Evolutionary conservation across 1,140 invertebrate genomes (phyloP).

Genomic region (silkworm (Bombyx mori)): DNA sequence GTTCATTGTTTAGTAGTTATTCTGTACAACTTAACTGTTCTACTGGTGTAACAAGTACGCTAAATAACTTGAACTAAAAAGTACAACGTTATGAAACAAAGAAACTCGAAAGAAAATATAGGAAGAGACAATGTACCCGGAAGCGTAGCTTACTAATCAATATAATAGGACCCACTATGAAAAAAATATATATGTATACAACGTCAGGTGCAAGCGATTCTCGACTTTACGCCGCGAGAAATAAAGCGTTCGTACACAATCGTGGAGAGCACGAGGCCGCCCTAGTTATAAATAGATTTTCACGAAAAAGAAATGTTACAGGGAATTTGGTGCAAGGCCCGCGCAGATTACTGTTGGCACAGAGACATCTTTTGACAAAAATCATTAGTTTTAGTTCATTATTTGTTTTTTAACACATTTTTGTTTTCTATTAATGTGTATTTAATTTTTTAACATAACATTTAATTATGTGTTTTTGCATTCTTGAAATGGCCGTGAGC

Average conservation of each 20-base stretch:
- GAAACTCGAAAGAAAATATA: slow-evolving; percentile 41
- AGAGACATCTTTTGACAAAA: slow-evolving; percentile 3
- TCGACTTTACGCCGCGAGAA: slow-evolving; percentile 18
- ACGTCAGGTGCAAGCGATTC: slow-evolving; percentile 15
- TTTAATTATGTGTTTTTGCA: no score
- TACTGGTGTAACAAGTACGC: no score
- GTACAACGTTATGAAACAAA: slow-evolving; percentile 39
- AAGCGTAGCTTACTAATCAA: slow-evolving; percentile 63
- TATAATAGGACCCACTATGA: slow-evolving; percentile 69
- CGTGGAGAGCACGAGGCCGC: slow-evolving; percentile 37
- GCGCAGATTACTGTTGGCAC: slow-evolving; percentile 32
- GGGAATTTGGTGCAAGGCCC: slow-evolving; percentile 63
- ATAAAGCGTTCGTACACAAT: slow-evolving; percentile 22
- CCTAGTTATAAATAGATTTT: slow-evolving; percentile 71
- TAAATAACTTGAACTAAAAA: no score
- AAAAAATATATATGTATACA: slow-evolving; percentile 52
- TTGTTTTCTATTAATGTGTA: no score
- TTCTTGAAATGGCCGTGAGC: no score
- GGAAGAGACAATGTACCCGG: slow-evolving; percentile 48
- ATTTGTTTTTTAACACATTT: no score
- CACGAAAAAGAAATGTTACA: slow-evolving; percentile 71
- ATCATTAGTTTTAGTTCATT: no score
- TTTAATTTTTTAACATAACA: no score
- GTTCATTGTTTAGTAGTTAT: no score
- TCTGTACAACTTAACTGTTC: no score